Base-by-base conservation (phyloP, 23 tunicate species). In the Oikopleura vanhoeffeni region DNA sequence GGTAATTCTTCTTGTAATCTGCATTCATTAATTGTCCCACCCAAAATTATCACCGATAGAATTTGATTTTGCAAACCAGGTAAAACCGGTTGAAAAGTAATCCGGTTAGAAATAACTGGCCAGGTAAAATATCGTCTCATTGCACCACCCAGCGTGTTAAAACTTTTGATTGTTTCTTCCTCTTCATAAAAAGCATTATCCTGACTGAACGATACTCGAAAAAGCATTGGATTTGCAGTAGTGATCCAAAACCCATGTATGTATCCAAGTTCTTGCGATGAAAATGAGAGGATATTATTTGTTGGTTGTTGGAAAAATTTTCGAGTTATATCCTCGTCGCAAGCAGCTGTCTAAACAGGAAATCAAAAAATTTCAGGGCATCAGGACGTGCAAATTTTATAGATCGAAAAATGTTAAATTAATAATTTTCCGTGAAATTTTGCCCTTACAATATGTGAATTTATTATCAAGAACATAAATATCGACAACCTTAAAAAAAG, bases 11-110 rank as follows among this genome's bases (percentile, higher is more conserved):
- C 4, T 38, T 71, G 79, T 24, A 71, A 38, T 30, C 35, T 33
- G 32, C 79, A 71, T 71, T 71, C 79, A 2, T 71, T 38, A 13
- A 71, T 71, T 71, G 34, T 71, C 32, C 79, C 79, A 13, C 79
- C 79, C 34, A 71, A 38, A 32, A 71, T 32, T 13, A 49, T 49
- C 13, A 49, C 64, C 64, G 13, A 13, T 13, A 8, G 18, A 49
- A 49, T 49, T 49, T 49, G 64, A 24, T 13, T 24, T 24, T 8
- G 24, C 24, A 8, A 24, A 49, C 64, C 64, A 8, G 64, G 13
- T 24, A 24, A 8, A 13, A 8, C 18, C 64, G 13, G 18, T 18
- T 71, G 79, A 30, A 71, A 71, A 32, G 2, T 13, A 13, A 71
- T 30, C 32, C 38, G 38, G 35, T 71, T 32, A 3, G 79, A 71